Evolutionary conservation across 2,113 vertebrate genomes (phyloP), one percentile per base, ranked within the genome.

Genomic region (Muntiacus reevesi): DNA sequence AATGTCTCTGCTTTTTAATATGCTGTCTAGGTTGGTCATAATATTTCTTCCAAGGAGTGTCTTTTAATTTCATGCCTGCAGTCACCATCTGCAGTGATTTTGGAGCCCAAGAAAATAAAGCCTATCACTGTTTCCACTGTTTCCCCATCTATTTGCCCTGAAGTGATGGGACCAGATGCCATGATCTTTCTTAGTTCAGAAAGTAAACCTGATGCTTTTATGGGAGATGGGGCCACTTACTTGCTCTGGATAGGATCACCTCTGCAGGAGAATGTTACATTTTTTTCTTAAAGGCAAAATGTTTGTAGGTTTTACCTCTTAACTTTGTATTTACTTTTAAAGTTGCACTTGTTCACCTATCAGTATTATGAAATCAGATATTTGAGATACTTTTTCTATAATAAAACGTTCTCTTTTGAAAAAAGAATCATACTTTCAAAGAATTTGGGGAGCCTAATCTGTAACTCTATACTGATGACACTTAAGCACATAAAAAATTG

Each of bases 321-420:
- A 60, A 91, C 7, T 95, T 91, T 95, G 9, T 96, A 64, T 96
- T 87, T 87, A 54, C 96, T 92, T 92, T 81, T 82, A 92, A 96
- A 97, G 95, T 97, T 98, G 74, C 89, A 98, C 97, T 97, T 97
- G 96, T 97, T 97, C 71, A 97, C 86, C 91, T 67, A 95, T 97
- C 98, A 98, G 98, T 98, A 98, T 98, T 97, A 96, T 45, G 21
- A 96, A 91, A 92, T 96, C 93, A 94, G 98, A 5, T 92, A 95
- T 89, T 21, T 97, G 92, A 98, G 97, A 87, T 97, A 89, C 74
- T 96, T 97, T 98, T 98, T 98, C 95, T 98, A 97, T 93, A 95
- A 98, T 98, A 99, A 99, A 99, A 71, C 83, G 96, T 92, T 97
- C 97, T 97, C 84, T 98, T 98, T 93, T 92, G 87, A 13, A 21